Percentiles rank a stretch among this genome's conserved stretches.
These are phyloP conservation scores for Crotalus horridus DNA, from an alignment of 2,113 vertebrate species.

Conservation along the genomic window DNA sequence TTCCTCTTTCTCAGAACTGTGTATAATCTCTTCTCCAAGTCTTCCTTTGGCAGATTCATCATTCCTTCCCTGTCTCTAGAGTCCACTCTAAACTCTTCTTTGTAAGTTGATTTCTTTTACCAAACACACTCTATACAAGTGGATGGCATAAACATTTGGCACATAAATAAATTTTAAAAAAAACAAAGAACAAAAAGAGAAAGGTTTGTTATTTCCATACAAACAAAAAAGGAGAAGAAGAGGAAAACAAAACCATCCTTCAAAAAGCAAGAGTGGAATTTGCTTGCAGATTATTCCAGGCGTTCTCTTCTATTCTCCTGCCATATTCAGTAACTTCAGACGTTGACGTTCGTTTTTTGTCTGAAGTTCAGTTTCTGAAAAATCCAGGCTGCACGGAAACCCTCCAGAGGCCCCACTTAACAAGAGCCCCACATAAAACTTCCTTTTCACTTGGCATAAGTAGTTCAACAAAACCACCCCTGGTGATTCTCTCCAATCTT, in stretches of 20 bases:
- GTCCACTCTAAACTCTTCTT: not conserved
- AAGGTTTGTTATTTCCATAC: not conserved
- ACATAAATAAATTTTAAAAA: not conserved
- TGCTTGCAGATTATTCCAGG: not conserved
- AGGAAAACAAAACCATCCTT: not conserved
- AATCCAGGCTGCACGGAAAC: not conserved
- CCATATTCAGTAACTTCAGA: not conserved
- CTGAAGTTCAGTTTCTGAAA: not conserved
- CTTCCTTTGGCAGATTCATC: not conserved
- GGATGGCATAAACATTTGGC: not conserved
- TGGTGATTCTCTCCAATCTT: not conserved
- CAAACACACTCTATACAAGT: not conserved
- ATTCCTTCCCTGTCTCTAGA: not conserved
- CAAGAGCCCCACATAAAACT: not conserved
- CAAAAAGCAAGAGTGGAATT: not conserved
- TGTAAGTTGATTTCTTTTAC: not conserved
- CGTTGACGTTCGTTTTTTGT: not conserved
- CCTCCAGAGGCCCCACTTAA: not conserved
- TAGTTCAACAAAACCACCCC: not conserved
- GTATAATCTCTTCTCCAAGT: not conserved
- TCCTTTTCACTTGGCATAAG: not conserved
- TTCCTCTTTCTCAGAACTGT: not conserved
- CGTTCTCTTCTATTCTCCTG: not conserved
- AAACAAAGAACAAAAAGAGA: not conserved
- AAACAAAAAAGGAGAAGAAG: not conserved